phyloP scores from a whole-genome alignment of 2,797 vertebrate species.

The Bufotes viridis region DNA sequence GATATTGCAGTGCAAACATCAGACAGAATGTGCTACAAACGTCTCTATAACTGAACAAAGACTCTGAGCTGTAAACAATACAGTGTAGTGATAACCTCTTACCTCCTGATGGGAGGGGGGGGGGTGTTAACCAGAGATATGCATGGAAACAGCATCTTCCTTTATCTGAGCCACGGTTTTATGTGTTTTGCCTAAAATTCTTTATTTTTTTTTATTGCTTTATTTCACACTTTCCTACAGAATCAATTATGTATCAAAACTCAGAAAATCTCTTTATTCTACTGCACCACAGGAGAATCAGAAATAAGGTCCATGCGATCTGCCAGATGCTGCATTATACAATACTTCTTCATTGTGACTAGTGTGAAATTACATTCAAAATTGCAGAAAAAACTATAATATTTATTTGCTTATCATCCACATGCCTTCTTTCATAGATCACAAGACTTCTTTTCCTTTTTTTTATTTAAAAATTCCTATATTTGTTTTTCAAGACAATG shows the following conservation, averaged over 20 bases:
- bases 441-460: neutral
- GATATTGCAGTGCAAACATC: constrained; percentile 10
- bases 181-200: constrained; percentile 36
- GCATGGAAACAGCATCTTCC: neutral
- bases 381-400: neutral
- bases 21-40: constrained; percentile 9
- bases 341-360: neutral
- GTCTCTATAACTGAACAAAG: constrained; percentile 33
- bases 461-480: neutral
- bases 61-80: neutral
- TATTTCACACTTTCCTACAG: constrained; percentile 16
- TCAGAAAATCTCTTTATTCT: constrained; percentile 30
- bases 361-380: neutral
- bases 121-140: constrained; percentile 17
- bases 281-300: constrained; percentile 1
- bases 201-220: constrained; percentile 40
- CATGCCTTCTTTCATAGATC: neutral
- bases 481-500: neutral
- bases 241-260: constrained; percentile 50
- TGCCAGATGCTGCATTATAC: neutral
- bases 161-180: constrained; percentile 17
- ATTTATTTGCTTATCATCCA: neutral
- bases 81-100: constrained; percentile 22
- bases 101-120: neutral
- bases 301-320: neutral